Evolutionary conservation across 1,140 invertebrate genomes (phyloP), one percentile per base, ranked within the genome.

Genomic region (Drosophila ambigua): DNA sequence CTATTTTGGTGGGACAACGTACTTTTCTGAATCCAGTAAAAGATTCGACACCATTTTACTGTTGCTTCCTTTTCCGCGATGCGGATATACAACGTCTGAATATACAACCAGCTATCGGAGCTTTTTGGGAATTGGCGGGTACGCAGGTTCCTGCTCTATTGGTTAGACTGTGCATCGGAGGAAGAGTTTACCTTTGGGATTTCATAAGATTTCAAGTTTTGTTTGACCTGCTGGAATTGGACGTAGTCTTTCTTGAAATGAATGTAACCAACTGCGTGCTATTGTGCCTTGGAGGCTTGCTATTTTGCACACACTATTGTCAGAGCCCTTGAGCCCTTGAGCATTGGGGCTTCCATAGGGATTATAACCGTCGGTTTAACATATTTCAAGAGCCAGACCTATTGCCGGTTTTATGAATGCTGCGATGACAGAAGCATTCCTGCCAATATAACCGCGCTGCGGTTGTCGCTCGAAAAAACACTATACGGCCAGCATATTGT

Each of bases 401-500:
- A 74, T 20, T 94, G 93, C 62, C 49, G 35, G 13, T 72, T 77
- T 4, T 8, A 43, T 7, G 93, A 94, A 80, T 94, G 93, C 67
- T 94, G 93, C 72, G 91, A 85, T 28, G 71, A 92, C 5, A 68
- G 91, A 0, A 90, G 88, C 54, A 92, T 94, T 57, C 89, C 82
- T 5, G 72, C 76, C 2, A 35, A 93, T 66, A 79, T 93, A 28
- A 0, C 2, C 0, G 94, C 61, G 8, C 75, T 94, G 20, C 28
- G 80, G 39, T 0, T 2, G 0, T 51, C 57, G 1, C 26, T 95
- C 5, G 8, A 75, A 2, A 5, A 59, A 0, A 82, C 91, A 2
- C 65, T 96, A 39, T 95, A 93, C 91, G 96, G 96, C 0, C 96
- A 96, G 84, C 94, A 95, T 50, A 93, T 96, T 64, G 94, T 94